Base-by-base conservation (phyloP, 2,888 invertebrate genomes). In the Stenchaetothrips biformis region DNA sequence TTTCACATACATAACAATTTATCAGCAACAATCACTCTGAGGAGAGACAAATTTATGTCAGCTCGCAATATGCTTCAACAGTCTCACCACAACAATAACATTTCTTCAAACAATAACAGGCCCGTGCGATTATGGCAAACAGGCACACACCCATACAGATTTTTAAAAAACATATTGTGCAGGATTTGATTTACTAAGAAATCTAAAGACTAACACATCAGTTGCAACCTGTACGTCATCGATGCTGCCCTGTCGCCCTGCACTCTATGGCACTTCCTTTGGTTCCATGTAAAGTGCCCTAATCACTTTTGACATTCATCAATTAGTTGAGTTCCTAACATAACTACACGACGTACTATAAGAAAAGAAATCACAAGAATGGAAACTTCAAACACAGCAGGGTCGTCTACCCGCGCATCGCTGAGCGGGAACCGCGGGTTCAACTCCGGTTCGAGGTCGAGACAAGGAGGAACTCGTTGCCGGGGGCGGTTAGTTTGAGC, bases 1-100 rank as follows among this genome's bases (percentile, higher is more conserved):
- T 25, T n/a, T 74, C 25, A 74, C 25, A 21, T 74, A 74, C 25
- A 74, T 25, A 74, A 74, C 67, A 74, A 74, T 74, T 25, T 0
- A 74, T 74, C 25, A 25, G 25, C 67, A 74, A 25, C 67, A 74
- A 59, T 74, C 67, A 25, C 67, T 74, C 67, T 25, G 13, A 18
- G 16, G 67, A 74, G 8, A 74, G 21, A 25, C 67, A 74, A 7
- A 74, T 25, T 59, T 18, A 18, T 59, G 59, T 59, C 59, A 59
- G 59, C 59, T 25, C 7, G 67, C 25, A 74, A 74, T 25, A 74
- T 74, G 67, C 67, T 25, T 74, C 67, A 74, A 74, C 67, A 74
- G 67, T 74, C 67, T 74, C 67, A 74, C 67, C 67, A 74, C 67
- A 74, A 74, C 67, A 74, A 74, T 74, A 74, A 74, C 67, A 74